Percentiles rank a stretch among this genome's conserved stretches.
Evolutionary conservation across 2,888 invertebrate genomes (phyloP).

Genomic region (Amphiduros pacificus): DNA sequence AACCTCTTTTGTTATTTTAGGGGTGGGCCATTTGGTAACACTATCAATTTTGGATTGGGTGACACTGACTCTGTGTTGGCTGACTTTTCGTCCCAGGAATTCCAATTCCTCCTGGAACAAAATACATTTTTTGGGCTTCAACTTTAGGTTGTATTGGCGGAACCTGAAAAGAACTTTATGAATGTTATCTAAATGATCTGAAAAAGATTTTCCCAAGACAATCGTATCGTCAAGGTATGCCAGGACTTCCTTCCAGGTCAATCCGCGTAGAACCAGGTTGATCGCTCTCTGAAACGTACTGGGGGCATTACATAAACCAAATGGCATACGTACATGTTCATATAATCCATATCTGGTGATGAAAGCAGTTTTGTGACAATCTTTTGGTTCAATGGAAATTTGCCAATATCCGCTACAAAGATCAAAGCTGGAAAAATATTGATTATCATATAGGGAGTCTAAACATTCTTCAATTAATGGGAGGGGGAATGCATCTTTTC

Average conservation of each 20-base stretch:
- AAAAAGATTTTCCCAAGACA: constrained; percentile 24
- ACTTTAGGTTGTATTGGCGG: constrained; percentile 14
- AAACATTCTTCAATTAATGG: constrained; percentile 20
- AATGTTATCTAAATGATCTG: constrained; percentile 18
- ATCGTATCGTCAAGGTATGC: constrained; percentile 30
- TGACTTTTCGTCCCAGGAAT: constrained; percentile 12
- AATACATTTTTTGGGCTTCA: constrained; percentile 24
- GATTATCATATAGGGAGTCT: constrained; percentile 19
- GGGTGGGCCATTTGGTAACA: constrained; percentile 25
- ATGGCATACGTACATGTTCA: neutral
- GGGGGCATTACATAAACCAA: constrained; percentile 5
- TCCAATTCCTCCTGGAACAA: constrained; percentile 1
- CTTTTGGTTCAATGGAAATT: neutral
- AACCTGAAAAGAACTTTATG: constrained; percentile 23
- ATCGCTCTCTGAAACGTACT: constrained; percentile 3
- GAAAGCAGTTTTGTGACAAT: constrained; percentile 14
- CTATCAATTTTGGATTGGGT: constrained; percentile 3
- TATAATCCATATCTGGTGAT: constrained; percentile 6
- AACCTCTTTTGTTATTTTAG: constrained; percentile 25
- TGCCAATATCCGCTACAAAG: constrained; percentile 8
- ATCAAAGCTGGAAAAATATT: constrained; percentile 30
- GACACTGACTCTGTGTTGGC: neutral
- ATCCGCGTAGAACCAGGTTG: neutral
- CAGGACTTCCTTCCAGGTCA: neutral
- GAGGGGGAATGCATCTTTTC: constrained; percentile 22